Percentiles rank a stretch among this genome's conserved stretches.
phyloP scores from a whole-genome alignment of 2,113 vertebrate species.

The Bothrops jararaca region DNA sequence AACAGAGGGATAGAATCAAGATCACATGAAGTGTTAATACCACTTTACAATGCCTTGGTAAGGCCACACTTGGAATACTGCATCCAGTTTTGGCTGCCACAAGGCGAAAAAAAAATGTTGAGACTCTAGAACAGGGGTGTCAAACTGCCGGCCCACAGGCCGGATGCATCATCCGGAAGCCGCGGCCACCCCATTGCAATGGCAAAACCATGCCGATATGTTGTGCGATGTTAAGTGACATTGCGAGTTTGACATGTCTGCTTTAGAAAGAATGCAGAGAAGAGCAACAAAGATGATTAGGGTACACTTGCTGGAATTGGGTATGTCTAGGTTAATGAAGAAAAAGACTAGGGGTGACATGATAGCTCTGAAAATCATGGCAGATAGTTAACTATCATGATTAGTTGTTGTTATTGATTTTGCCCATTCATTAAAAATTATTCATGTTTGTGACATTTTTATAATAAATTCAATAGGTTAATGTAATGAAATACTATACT shows the following conservation, averaged over 20 bases:
- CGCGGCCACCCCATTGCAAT: too few species aligned
- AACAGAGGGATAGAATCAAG: neutral
- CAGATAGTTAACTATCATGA: neutral
- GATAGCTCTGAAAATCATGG: neutral
- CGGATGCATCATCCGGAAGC: too few species aligned
- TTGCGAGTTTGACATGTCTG: too few species aligned
- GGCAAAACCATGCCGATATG: too few species aligned
- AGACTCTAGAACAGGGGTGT: neutral
- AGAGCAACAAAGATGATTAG: neutral
- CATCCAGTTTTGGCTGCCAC: neutral
- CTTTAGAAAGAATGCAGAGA: neutral
- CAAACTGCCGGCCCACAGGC: too few species aligned
- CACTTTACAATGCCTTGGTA: neutral
- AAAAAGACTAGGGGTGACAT: neutral
- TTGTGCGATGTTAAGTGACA: too few species aligned
- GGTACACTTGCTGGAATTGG: neutral
- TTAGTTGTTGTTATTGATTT: neutral
- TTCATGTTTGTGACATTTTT: neutral
- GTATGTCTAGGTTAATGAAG: neutral
- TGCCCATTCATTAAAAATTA: neutral
- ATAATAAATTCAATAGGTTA: slow-evolving; percentile 10
- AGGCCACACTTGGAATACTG: neutral
- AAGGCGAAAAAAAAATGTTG: neutral
- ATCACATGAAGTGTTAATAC: neutral
- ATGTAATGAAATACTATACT: neutral